Evolutionary conservation across 2,888 invertebrate species (phyloP), one percentile per base, ranked within the genome.

Genomic region (Leptopterna dolabrata): DNA sequence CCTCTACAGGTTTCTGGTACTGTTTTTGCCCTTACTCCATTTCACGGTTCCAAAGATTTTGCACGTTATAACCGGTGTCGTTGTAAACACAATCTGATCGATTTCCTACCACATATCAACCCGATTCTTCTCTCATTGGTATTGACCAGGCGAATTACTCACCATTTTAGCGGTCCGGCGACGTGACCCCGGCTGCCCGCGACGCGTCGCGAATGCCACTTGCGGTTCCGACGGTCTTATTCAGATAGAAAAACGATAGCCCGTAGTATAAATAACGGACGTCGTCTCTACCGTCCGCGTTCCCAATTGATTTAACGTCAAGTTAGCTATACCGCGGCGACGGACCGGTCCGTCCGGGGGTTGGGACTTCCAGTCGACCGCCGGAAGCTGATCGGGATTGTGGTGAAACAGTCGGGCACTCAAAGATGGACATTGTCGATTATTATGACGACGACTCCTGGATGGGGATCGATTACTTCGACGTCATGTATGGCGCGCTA

Each of bases 401-500:
- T 47, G 13, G 47, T 47, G 36, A 7, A 36, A 36, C 13, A 2
- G 47, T 47, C 47, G 47, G 14, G 47, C 14, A 47, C 13, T 11
- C 24, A 2, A 19, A 0, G 24, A 63, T 63, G 63, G 24, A n/a
- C 9, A 19, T 24, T n/a, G 27, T 45, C 16, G 45, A 81, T 30
- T 76, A 76, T 36, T 45, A 81, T 16, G 81, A 81, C 30, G 51
- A 55, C 30, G 81, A 81, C 16, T 81, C 81, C 55, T 81, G 81
- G 81, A 27, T 51, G 51, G 81, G 81, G n/a, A 27, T 51, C 29
- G 81, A 81, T 51, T 81, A 81, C 81, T 81, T 81, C 30, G 81
- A 81, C 55, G 29, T 36, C 47, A 47, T 81, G 51, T 81, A 81
- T 27, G 81, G 55, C 16, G 55, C 29, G 13, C 16, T 51, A 14